Evolutionary conservation across 2,113 vertebrate species (phyloP).

Genomic region (Pseudopipra pipra): DNA sequence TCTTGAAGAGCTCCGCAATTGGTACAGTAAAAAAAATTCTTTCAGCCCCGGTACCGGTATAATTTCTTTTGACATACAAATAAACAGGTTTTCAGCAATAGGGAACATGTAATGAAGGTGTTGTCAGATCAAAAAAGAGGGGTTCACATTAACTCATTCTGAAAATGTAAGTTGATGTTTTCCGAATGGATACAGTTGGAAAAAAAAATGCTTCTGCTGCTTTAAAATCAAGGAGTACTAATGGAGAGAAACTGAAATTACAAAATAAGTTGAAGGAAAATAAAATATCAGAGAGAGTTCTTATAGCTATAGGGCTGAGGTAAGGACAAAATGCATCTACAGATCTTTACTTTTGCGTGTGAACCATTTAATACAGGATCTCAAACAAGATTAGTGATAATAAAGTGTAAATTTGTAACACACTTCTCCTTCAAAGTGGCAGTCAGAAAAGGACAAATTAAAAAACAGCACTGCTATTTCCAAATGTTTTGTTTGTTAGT

Average conservation of each 20-base stretch:
- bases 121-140: neutral
- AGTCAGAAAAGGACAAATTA: neutral
- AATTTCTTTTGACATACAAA: neutral
- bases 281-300: neutral
- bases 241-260: neutral
- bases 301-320: neutral
- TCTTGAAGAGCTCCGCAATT: neutral
- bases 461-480: neutral
- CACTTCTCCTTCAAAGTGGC: neutral
- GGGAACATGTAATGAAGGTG: neutral
- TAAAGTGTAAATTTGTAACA: neutral
- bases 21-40: neutral
- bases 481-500: neutral
- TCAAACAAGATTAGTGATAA: neutral
- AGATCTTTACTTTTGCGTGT: neutral
- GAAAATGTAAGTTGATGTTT: neutral
- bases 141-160: neutral
- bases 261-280: neutral
- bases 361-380: neutral
- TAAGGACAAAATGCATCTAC: neutral
- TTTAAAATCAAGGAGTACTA: neutral
- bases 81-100: neutral
- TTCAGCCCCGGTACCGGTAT: neutral
- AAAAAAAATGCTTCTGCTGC: neutral
- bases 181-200: neutral